phyloP scores from a whole-genome alignment of 2,797 vertebrate genomes.

The Poecilia velifera region DNA sequence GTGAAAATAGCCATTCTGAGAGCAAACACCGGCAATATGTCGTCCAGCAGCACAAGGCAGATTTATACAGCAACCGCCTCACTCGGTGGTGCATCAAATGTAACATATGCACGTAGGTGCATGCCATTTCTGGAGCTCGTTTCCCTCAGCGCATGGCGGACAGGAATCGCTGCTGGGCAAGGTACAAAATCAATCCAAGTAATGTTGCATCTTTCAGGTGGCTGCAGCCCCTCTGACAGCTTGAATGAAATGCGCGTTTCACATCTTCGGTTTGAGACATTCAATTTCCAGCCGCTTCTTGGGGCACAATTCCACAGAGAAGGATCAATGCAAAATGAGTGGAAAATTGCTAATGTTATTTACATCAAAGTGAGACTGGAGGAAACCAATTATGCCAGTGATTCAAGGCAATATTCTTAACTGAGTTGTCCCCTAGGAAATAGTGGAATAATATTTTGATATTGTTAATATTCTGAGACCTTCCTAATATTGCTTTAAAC shows the following conservation, averaged over 20 bases:
- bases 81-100: conserved; percentile 34
- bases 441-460: conserved; percentile 45
- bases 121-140: conserved; percentile 26
- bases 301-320: conserved; percentile 63
- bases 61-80: conserved; percentile 27
- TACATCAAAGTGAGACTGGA: conserved; percentile 77
- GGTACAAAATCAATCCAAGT: conserved; percentile 68
- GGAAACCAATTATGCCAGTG: conserved; percentile 73
- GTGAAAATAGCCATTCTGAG: conserved; percentile 36
- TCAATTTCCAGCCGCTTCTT: conserved; percentile 73
- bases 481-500: conserved; percentile 17
- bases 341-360: conserved; percentile 78
- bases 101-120: conserved; percentile 20
- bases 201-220: conserved; percentile 65
- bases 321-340: conserved; percentile 76
- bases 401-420: conserved; percentile 69
- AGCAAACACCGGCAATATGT: conserved; percentile 33
- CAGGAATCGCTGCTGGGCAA: conserved; percentile 58
- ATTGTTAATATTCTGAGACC: conserved; percentile 51
- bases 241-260: conserved; percentile 65
- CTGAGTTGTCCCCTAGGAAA: conserved; percentile 59
- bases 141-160: conserved; percentile 28
- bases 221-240: conserved; percentile 53
- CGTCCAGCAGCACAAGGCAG: conserved; percentile 32
- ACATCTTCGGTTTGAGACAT: conserved; percentile 67